These are phyloP conservation scores for Coilia nasus DNA, from an alignment of 2,797 vertebrate species.

Conservation along the genomic window DNA sequence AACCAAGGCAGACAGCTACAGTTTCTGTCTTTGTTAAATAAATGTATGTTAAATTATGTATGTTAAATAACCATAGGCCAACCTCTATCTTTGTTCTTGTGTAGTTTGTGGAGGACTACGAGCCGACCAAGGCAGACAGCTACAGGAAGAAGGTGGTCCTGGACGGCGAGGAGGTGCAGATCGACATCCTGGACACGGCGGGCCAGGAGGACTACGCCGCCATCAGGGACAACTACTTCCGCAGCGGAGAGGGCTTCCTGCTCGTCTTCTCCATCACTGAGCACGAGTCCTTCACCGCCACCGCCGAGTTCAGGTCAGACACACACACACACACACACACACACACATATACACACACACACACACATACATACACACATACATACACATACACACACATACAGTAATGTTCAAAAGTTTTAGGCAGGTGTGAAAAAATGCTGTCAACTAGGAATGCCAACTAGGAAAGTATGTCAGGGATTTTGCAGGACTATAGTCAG, in stretches of 20 bases:
- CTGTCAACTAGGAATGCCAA: no score
- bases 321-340: not conserved
- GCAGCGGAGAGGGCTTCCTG: constrained; percentile 96
- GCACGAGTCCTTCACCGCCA: constrained; percentile 92
- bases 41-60: not conserved
- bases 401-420: no score
- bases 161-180: constrained; percentile 97
- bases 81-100: not conserved
- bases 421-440: no score
- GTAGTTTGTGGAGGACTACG: constrained; percentile 98
- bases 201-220: constrained; percentile 99
- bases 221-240: constrained; percentile 98
- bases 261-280: constrained; percentile 98
- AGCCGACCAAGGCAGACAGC: constrained; percentile 98
- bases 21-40: no score
- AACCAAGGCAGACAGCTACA: no score
- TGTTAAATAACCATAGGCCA: not conserved
- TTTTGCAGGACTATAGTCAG: no score
- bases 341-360: not conserved
- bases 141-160: constrained; percentile 98
- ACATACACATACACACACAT: not conserved
- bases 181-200: constrained; percentile 97
- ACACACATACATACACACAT: not conserved
- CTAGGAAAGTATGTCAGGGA: no score
- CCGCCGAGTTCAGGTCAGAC: constrained; percentile 90